A percentile compares a stretch with the other conserved stretches of the same genome.
Conservation (phyloP, 1,140 invertebrate species). For the Psilanteris sp. region DNA sequence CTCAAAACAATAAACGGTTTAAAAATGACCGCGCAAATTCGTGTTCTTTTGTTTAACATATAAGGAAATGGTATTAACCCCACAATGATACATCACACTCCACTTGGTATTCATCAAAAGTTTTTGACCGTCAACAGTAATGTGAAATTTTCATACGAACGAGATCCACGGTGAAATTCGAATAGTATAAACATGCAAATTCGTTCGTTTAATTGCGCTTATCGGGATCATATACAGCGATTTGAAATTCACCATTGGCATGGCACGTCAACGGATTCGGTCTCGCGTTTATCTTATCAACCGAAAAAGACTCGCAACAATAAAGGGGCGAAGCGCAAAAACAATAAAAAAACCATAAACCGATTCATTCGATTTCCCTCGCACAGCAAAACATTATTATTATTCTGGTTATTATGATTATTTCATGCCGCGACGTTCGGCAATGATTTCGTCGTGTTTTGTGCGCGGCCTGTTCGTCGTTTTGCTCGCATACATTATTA, state of each 20-base stretch:
- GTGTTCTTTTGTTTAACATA: constrained; percentile 32
- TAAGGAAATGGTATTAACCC: constrained; percentile 44
- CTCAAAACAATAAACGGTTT: too few relatives aligned
- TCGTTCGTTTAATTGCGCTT: constrained; percentile 12
- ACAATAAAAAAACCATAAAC: too few relatives aligned
- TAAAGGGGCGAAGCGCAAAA: too few relatives aligned
- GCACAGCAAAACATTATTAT: too few relatives aligned
- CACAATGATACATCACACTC: constrained; percentile 31
- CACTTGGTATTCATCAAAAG: constrained; percentile 39
- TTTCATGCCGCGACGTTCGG: too few relatives aligned
- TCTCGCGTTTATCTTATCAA: too few relatives aligned
- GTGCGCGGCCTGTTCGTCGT: not conserved
- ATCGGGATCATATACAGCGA: constrained; percentile 4
- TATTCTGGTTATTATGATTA: too few relatives aligned
- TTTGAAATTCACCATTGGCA: too few relatives aligned
- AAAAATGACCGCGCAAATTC: too few relatives aligned
- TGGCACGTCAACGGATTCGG: too few relatives aligned
- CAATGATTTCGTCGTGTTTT: not conserved
- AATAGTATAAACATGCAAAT: constrained; percentile 22
- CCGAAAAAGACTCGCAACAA: too few relatives aligned
- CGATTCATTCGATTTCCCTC: too few relatives aligned
- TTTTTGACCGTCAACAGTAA: constrained; percentile 39
- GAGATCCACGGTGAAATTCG: constrained; percentile 11
- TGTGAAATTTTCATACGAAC: constrained; percentile 27
- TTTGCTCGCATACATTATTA: constrained; percentile 1